A percentile compares a stretch with the other conserved stretches of the same genome.
phyloP scores from a whole-genome alignment of 2,888 invertebrate genomes.

The Brenthis daphne region DNA sequence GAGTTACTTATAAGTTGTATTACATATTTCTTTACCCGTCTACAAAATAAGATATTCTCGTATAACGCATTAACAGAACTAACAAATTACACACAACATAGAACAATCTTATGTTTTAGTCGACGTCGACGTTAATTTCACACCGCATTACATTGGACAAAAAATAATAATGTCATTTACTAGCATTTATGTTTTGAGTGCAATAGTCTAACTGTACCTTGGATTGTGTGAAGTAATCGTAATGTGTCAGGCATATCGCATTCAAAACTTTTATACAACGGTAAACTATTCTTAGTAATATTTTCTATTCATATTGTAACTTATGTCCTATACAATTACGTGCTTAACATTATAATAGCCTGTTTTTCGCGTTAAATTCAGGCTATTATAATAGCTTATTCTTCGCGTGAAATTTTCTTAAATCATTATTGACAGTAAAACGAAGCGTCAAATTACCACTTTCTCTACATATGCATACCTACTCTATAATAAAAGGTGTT shows the following conservation, averaged over 20 bases:
- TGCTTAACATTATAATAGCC: background rate
- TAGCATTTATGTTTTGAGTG: constrained; percentile 46
- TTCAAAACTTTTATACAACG: constrained; percentile 17
- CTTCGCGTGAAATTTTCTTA: no score
- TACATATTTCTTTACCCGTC: no score
- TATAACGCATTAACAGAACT: constrained; percentile 9
- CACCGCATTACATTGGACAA: constrained; percentile 49
- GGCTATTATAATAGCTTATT: no score
- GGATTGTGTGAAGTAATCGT: constrained; percentile 3
- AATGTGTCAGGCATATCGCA: constrained; percentile 13
- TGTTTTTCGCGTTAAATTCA: background rate
- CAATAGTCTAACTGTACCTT: constrained; percentile 45
- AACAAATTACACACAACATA: constrained; percentile 15
- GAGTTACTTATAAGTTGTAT: no score
- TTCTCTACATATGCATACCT: background rate
- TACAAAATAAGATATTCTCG: constrained; percentile 9
- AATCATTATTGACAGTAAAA: background rate
- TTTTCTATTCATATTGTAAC: background rate
- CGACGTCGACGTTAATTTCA: constrained; percentile 50
- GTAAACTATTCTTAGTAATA: constrained; percentile 6
- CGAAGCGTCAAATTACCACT: background rate
- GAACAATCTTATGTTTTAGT: constrained; percentile 11
- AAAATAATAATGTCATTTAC: constrained; percentile 46
- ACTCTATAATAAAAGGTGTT: constrained; percentile 10
- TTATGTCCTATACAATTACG: background rate